Conservation (phyloP, 2,888 invertebrate genomes). For the Rhagonycha lutea region DNA sequence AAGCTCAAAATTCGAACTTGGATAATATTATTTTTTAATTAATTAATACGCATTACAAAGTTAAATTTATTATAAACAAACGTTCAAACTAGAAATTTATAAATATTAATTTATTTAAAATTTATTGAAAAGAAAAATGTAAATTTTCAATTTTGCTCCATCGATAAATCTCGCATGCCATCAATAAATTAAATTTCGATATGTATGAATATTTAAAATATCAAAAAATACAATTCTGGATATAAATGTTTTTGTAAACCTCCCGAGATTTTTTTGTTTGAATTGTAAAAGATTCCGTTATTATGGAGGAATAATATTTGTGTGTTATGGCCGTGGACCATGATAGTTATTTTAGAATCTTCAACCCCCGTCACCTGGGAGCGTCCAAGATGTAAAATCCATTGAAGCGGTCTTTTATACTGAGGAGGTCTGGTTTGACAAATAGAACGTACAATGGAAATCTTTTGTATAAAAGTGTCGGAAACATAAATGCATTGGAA, state of each 20-base stretch:
- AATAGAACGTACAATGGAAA: slow-evolving; percentile 47
- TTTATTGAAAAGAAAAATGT: background rate
- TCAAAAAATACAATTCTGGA: background rate
- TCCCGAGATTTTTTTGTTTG: background rate
- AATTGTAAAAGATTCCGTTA: background rate
- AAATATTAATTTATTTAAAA: background rate
- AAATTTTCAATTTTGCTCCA: background rate
- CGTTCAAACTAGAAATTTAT: background rate
- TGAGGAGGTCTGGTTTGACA: slow-evolving; percentile 42
- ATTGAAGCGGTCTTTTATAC: slow-evolving; percentile 40
- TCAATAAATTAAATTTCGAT: background rate
- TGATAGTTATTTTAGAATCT: slow-evolving; percentile 37
- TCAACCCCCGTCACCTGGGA: slow-evolving; percentile 42
- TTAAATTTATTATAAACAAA: background rate
- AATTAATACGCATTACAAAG: background rate
- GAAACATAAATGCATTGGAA: slow-evolving; percentile 41
- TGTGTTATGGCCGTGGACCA: background rate
- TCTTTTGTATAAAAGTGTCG: slow-evolving; percentile 45
- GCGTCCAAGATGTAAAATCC: slow-evolving; percentile 32
- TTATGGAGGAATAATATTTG: background rate
- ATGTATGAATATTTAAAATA: background rate
- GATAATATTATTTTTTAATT: background rate
- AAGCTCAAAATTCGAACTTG: background rate
- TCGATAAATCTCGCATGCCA: background rate
- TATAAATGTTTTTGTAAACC: background rate